These are phyloP conservation scores for Pomacea canaliculata DNA, from an alignment of 2,888 invertebrate species.

Conservation along the genomic window DNA sequence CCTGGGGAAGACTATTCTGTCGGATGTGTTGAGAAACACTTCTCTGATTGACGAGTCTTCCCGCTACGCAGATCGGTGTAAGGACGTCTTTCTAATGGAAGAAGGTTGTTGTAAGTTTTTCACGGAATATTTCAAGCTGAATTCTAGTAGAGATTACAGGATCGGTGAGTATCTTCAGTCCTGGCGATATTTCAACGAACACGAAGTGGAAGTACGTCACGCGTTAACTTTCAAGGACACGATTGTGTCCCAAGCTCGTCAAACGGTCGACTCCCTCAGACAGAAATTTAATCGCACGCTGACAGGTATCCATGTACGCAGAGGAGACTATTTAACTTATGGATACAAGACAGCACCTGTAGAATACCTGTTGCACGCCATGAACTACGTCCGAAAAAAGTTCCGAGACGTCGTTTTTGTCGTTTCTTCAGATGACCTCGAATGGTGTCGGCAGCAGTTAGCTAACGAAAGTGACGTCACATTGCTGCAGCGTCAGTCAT, in stretches of 20 bases:
- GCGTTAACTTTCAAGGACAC: too few relatives aligned
- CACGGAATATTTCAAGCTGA: not conserved
- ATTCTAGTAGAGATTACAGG: not conserved
- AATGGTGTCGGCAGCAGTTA: conserved; percentile 32
- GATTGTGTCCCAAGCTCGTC: too few relatives aligned
- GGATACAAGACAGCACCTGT: conserved; percentile 39
- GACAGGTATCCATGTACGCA: not conserved
- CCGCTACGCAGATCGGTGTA: conserved; percentile 77
- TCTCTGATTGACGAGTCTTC: conserved; percentile 91
- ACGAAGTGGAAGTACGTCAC: not conserved
- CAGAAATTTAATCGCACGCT: not conserved
- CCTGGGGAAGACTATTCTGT: too few relatives aligned
- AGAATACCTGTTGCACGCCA: conserved; percentile 38
- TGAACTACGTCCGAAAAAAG: conserved; percentile 34
- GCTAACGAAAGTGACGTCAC: conserved; percentile 2
- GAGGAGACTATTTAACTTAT: conserved; percentile 1
- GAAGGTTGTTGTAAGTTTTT: not conserved
- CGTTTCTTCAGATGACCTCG: conserved; percentile 39
- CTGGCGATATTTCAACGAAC: not conserved
- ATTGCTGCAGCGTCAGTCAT: conserved; percentile 8
- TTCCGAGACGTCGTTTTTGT: conserved; percentile 38
- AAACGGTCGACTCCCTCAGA: too few relatives aligned
- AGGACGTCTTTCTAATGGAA: conserved; percentile 32
- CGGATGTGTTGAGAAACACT: too few relatives aligned
- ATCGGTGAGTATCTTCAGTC: not conserved